phyloP scores from a whole-genome alignment of 2,888 invertebrate species.

The Diplazon laetatorius region DNA sequence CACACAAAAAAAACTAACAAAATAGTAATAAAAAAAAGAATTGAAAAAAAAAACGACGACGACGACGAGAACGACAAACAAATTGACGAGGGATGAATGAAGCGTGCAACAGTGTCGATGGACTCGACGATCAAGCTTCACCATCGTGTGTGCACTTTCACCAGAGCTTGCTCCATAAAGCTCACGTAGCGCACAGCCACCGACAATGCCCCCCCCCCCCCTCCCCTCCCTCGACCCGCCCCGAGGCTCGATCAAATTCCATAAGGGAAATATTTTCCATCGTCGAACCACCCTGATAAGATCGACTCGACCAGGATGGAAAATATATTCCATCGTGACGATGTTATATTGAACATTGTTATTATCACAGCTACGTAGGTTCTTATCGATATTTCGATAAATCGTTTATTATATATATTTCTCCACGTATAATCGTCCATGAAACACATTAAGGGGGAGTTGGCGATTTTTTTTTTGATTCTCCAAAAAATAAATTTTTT shows the following conservation, averaged over 20 bases:
- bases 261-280: no score
- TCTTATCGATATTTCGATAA: no score
- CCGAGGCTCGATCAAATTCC: neutral
- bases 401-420: no score
- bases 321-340: no score
- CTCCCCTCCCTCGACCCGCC: neutral
- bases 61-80: conserved; percentile 24
- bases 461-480: no score
- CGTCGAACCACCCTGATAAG: no score
- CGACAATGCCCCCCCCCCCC: neutral
- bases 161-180: conserved; percentile 1
- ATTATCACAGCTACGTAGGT: no score
- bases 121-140: conserved; percentile 61
- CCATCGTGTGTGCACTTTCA: conserved; percentile 34
- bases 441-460: no score
- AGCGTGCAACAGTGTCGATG: conserved; percentile 60
- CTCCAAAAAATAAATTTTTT: neutral
- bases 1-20: no score
- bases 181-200: neutral
- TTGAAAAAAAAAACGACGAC: conserved; percentile 48
- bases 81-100: conserved; percentile 51
- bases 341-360: no score
- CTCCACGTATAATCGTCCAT: no score
- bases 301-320: no score
- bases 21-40: conserved; percentile 45